These are phyloP conservation scores for Tetanocera ferruginea DNA, from an alignment of 2,888 invertebrate genomes.

Conservation along the genomic window DNA sequence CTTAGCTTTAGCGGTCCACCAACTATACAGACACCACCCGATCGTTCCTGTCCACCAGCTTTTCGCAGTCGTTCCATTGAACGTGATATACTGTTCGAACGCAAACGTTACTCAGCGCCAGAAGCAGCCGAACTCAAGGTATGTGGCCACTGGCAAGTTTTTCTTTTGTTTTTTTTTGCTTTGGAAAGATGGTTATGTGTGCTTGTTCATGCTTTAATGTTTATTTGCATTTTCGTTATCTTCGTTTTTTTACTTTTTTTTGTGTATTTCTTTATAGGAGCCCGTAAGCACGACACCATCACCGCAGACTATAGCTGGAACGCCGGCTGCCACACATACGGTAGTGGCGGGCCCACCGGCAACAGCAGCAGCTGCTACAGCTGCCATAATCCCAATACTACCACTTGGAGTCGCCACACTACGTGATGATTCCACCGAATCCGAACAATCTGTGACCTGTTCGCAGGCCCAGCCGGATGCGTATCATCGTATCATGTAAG, in stretches of 20 bases:
- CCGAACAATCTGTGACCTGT: constrained; percentile 70
- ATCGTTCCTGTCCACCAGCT: constrained; percentile 65
- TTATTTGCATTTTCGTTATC: not conserved
- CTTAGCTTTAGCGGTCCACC: constrained; percentile 51
- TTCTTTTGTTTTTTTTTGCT: not conserved
- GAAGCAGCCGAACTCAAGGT: constrained; percentile 65
- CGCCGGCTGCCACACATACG: constrained; percentile 59
- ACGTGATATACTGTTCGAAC: constrained; percentile 64
- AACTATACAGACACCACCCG: constrained; percentile 61
- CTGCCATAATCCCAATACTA: constrained; percentile 70
- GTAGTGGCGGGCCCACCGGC: constrained; percentile 69
- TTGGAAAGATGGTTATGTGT: not conserved
- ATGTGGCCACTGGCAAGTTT: constrained; percentile 13
- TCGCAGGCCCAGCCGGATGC: constrained; percentile 69
- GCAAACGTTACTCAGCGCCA: constrained; percentile 64
- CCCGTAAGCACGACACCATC: constrained; percentile 68
- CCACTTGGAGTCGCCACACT: constrained; percentile 70
- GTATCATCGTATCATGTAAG: constrained; percentile 70
- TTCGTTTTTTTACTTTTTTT: constrained; percentile 30
- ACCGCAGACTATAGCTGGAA: constrained; percentile 63
- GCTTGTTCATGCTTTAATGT: not conserved
- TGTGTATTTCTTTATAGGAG: constrained; percentile 54
- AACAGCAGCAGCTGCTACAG: constrained; percentile 70
- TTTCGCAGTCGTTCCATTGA: constrained; percentile 68
- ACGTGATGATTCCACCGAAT: constrained; percentile 71